phyloP scores from a whole-genome alignment of 2,888 invertebrate species.

The Cerastoderma edule region DNA sequence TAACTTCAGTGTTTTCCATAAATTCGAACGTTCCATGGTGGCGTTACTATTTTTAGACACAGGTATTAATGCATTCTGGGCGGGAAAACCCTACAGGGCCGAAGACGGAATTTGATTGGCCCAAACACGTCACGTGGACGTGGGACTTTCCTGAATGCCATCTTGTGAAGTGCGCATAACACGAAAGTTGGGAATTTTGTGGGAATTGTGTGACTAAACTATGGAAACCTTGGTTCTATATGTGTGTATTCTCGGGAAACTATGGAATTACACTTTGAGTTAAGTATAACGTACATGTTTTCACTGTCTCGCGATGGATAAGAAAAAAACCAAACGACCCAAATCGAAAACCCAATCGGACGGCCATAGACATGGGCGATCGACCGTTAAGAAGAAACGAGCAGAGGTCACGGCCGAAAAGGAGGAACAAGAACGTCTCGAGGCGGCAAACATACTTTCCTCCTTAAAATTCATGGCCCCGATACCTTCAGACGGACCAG shows the following conservation, averaged over 20 bases:
- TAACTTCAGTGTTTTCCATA: conserved; percentile 4
- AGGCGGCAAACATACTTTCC: conserved; percentile 63
- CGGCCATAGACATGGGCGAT: conserved; percentile 39
- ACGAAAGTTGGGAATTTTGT: conserved; percentile 51
- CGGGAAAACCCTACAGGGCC: conserved; percentile 14
- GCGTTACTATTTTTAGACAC: conserved; percentile 14
- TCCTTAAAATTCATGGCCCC: conserved; percentile 53
- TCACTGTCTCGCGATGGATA: conserved; percentile 43
- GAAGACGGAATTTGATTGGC: conserved; percentile 53
- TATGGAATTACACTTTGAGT: neutral
- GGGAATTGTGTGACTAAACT: conserved; percentile 39
- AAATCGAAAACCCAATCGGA: conserved; percentile 28
- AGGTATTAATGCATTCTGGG: neutral
- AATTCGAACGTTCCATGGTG: neutral
- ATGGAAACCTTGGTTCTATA: conserved; percentile 35
- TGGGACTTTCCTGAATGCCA: conserved; percentile 74
- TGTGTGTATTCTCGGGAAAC: conserved; percentile 33
- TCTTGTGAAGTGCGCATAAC: conserved; percentile 60
- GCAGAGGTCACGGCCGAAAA: conserved; percentile 58
- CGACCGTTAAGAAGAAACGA: conserved; percentile 40
- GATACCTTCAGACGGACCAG: conserved; percentile 7
- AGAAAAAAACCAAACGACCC: conserved; percentile 43
- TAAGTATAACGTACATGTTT: neutral
- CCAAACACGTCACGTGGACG: conserved; percentile 60
- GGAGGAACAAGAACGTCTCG: conserved; percentile 67